Evolutionary conservation across 2,888 invertebrate genomes (phyloP), one percentile per base, ranked within the genome.

Genomic region (Dasypolia templi): DNA sequence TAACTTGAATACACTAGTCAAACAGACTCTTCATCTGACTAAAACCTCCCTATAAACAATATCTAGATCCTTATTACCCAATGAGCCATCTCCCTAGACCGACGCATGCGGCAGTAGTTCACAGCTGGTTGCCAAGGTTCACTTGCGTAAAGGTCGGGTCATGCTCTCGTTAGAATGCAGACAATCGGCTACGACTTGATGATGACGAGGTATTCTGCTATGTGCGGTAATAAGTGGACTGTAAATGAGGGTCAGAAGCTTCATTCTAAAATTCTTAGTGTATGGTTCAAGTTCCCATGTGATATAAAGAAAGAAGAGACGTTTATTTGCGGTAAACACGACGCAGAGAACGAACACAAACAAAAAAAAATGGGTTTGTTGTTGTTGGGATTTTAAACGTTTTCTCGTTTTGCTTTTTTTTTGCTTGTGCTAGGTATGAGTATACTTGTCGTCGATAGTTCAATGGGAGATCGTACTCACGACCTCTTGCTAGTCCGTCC

Each of bases 81-180:
- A n/a, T 49, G 14, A n/a, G 42, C 11, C n/a, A 22, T 51, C 39
- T 26, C 49, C 22, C n/a, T 14, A 66, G 58, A 3, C 3, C 29
- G 19, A 59, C 53, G 85, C 69, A 84, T 84, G 85, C 81, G 85
- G 85, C 68, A 76, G 82, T 66, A 51, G 42, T 32, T 56, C 63
- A 71, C 71, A 85, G 85, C 85, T 44, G 51, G 32, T 39, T 75
- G 81, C 85, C 85, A 84, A 82, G 84, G 81, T 82, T 76, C 65
- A 56, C 44, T 59, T 59, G 77, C 58, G 85, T 81, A 82, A 81
- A 82, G 85, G 71, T 75, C 82, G 62, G 68, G 61, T 67, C 65
- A 46, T 62, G 65, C 56, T 32, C 81, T 66, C 65, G 51, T 56
- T 69, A 69, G 35, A 69, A 71, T 68, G 71, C 51, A 73, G 53